Conservation (phyloP, 2,113 vertebrate genomes). For the Indicator indicator region DNA sequence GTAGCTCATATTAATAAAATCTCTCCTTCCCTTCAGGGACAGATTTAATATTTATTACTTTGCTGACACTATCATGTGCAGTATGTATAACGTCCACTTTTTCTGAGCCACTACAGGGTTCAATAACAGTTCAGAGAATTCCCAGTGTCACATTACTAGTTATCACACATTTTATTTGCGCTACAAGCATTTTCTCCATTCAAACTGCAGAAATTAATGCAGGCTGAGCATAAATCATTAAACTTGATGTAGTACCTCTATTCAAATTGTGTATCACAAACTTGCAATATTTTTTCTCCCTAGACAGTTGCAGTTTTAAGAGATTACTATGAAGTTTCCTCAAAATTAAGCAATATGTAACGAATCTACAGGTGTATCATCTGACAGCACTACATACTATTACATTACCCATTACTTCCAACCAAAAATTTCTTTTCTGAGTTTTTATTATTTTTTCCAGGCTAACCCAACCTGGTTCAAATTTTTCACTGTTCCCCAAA, state of each 20-base stretch:
- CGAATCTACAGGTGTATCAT: neutral
- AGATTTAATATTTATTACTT: conserved; percentile 29
- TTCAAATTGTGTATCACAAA: neutral
- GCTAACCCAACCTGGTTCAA: neutral
- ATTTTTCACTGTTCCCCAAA: neutral
- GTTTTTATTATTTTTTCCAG: neutral
- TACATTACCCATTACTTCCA: neutral
- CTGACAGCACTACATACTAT: neutral
- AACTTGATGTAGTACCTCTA: neutral
- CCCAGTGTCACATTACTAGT: neutral
- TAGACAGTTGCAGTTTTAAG: neutral
- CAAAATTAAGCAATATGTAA: neutral
- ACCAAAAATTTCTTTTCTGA: neutral
- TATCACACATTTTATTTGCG: neutral
- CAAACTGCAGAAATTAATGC: neutral
- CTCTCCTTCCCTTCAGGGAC: neutral
- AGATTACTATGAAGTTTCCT: neutral
- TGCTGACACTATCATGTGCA: neutral
- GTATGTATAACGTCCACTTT: neutral
- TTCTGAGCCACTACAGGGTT: neutral
- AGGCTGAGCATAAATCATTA: neutral
- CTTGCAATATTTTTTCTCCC: neutral
- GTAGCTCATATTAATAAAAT: neutral
- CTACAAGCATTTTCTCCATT: neutral
- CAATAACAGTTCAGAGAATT: neutral